Evolutionary conservation across 2,888 invertebrate species (phyloP).

Genomic region (Mayetiola destructor): DNA sequence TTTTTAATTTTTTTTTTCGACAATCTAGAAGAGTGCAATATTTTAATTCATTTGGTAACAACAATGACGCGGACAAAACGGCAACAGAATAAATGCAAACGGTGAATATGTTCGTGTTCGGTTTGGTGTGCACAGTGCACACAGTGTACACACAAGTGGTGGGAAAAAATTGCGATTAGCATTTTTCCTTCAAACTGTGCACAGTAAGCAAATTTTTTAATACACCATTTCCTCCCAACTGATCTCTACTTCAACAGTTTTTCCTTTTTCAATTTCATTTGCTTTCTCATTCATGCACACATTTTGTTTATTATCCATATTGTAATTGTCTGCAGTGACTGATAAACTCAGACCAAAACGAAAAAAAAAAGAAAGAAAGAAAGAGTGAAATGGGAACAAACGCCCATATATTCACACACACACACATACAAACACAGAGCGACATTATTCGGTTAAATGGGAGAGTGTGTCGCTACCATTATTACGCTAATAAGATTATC

Average conservation of each 20-base stretch:
- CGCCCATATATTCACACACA: no score
- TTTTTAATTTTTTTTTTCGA: not conserved
- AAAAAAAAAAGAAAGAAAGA: no score
- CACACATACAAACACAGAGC: no score
- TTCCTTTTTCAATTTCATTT: not conserved
- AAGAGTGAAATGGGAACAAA: no score
- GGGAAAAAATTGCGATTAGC: slow-evolving; percentile 7
- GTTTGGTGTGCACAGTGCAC: not conserved
- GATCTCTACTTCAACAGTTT: not conserved
- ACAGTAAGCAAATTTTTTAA: slow-evolving; percentile 6
- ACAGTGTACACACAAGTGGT: no score
- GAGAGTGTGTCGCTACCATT: slow-evolving; percentile 2
- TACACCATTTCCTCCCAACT: not conserved
- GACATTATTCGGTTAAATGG: no score
- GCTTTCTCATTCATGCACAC: not conserved
- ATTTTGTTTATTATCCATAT: no score
- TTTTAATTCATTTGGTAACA: not conserved
- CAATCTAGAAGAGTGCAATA: not conserved
- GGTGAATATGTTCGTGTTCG: not conserved
- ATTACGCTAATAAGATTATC: slow-evolving; percentile 6
- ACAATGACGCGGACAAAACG: not conserved
- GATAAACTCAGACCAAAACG: no score
- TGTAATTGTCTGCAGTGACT: no score
- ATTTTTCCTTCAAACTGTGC: slow-evolving; percentile 4
- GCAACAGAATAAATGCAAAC: not conserved